Conservation (phyloP, 2,888 invertebrate species). For the Xestoiulus laeticollis region DNA sequence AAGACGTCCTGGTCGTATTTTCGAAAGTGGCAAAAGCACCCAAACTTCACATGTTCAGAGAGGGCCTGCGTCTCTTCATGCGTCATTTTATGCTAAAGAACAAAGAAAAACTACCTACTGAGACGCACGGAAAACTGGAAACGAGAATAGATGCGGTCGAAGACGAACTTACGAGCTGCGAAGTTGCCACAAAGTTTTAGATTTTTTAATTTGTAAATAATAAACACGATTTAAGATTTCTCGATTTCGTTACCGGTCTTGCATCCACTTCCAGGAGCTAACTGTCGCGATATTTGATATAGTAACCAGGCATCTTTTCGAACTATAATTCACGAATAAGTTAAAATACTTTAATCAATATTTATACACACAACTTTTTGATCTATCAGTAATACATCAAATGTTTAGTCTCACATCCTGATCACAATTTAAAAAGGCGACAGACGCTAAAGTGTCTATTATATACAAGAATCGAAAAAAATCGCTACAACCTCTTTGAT, state of each 20-base stretch:
- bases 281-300: not conserved
- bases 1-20: constrained; percentile 73
- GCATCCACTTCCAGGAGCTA: not conserved
- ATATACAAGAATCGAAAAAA: not conserved
- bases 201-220: not conserved
- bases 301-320: not conserved
- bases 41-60: constrained; percentile 81
- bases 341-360: constrained; percentile 20
- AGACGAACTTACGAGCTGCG: not conserved
- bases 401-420: not conserved
- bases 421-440: not conserved
- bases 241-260: not conserved
- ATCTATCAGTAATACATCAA: not conserved
- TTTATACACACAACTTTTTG: not conserved
- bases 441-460: not conserved
- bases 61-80: constrained; percentile 84
- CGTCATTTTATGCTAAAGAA: constrained; percentile 80
- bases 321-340: not conserved
- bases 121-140: constrained; percentile 40
- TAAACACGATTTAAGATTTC: not conserved
- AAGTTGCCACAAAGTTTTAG: not conserved
- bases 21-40: constrained; percentile 76
- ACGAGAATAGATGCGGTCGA: constrained; percentile 2
- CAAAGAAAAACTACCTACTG: constrained; percentile 58
- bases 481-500: constrained; percentile 1